Evolutionary conservation across 1,140 invertebrate genomes (phyloP).

Genomic region (Solen grandis): DNA sequence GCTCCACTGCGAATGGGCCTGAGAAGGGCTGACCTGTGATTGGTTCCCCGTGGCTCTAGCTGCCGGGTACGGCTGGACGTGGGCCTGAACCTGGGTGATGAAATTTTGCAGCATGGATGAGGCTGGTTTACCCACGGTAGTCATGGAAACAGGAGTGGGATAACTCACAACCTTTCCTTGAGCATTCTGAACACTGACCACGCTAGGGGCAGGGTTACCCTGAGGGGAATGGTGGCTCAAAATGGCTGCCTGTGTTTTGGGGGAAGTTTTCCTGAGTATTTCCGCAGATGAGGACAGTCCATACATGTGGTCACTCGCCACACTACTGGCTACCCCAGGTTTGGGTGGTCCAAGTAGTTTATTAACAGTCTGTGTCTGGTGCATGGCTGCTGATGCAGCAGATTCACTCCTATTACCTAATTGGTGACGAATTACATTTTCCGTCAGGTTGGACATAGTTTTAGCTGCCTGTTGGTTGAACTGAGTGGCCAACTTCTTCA

Average conservation of each 20-base stretch:
- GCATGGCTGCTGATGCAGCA: not conserved
- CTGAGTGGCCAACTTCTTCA: conserved; percentile 17
- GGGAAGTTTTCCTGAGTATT: not conserved
- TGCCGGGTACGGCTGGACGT: not conserved
- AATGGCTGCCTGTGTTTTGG: not conserved
- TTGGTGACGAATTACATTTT: not conserved
- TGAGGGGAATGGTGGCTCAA: not conserved
- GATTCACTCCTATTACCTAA: not conserved
- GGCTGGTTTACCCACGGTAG: not conserved
- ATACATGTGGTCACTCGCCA: not conserved
- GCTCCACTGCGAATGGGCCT: not conserved
- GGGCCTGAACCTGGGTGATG: not conserved
- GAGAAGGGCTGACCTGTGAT: not conserved
- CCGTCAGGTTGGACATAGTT: not conserved
- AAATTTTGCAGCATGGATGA: not conserved
- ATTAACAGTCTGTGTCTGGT: not conserved
- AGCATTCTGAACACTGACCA: not conserved
- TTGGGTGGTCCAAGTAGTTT: not conserved
- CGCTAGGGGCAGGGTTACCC: not conserved
- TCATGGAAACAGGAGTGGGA: not conserved
- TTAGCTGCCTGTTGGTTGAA: not conserved
- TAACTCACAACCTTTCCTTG: not conserved
- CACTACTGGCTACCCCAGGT: not conserved
- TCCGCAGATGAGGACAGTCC: not conserved
- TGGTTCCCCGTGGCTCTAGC: not conserved